Evolutionary conservation across 1,140 invertebrate genomes (phyloP), one percentile per base, ranked within the genome.

Genomic region (Drosophila bifasciata): DNA sequence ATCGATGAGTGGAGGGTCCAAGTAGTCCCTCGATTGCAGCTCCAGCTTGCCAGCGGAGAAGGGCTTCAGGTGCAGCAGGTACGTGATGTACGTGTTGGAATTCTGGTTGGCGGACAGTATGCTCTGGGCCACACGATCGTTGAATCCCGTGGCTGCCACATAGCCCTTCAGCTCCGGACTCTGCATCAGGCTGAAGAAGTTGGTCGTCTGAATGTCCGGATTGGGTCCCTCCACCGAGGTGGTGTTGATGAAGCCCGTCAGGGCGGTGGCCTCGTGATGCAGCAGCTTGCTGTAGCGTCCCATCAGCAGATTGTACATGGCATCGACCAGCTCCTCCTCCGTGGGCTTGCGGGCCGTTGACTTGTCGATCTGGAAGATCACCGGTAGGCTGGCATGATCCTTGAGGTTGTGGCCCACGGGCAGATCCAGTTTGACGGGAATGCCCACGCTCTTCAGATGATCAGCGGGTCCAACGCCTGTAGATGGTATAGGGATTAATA

Each of bases 341-440:
- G 89, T 89, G 43, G 88, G 84, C 5, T 89, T 81, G 13, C 77
- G 59, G 48, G 89, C 90, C 2, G 79, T 90, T 0, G 91, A 90
- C 57, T 91, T 91, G 44, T 91, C 81, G 8, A 91, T 89, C 61
- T 86, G 76, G 48, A 91, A 75, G 88, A 91, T 92, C 0, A 93
- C 81, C 0, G 93, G 58, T 17, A 92, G 90, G 21, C 90, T 91
- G 46, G 90, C 86, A 16, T 95, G 94, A 75, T 95, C 94, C 80
- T 95, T 94, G 0, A 97, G 92, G 90, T 96, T 96, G 49, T 93
- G 84, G 0, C 96, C 96, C 1, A 97, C 96, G 0, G 94, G 93
- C 5, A 96, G 90, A 77, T 96, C 93, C 51, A 92, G 43, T 3
- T 93, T 69, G 1, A 93, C 76, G 1, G 92, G 60, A 6, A 95